phyloP scores from a whole-genome alignment of 2,888 invertebrate species.

The Choreutis nemorana region DNA sequence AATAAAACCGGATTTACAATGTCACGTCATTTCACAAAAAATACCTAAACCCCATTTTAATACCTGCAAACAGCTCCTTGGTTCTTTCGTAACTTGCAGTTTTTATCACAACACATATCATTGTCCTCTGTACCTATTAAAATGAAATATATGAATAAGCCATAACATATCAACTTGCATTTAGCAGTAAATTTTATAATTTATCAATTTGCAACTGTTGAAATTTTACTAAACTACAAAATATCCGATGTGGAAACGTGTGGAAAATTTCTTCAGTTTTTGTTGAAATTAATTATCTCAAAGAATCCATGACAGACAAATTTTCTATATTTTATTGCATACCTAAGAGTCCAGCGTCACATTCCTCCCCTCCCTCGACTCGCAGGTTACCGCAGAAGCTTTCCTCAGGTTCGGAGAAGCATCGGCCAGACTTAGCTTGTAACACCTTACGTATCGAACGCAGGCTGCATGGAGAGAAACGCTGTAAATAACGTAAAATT shows the following conservation, averaged over 20 bases:
- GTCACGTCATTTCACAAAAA: not conserved
- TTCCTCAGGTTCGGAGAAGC: conserved; percentile 93
- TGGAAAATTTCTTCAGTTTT: no score
- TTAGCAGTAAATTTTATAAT: no score
- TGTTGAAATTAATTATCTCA: no score
- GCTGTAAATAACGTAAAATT: conserved; percentile 61
- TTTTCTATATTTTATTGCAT: conserved; percentile 5
- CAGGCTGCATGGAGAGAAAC: conserved; percentile 94
- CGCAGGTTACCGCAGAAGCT: conserved; percentile 96
- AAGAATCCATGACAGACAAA: no score
- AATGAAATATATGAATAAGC: no score
- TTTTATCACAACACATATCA: conserved; percentile 92
- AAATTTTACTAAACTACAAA: no score
- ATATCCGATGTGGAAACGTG: no score
- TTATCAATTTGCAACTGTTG: no score
- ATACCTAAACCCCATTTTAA: not conserved
- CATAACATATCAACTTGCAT: no score
- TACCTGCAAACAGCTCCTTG: conserved; percentile 91
- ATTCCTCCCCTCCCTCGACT: conserved; percentile 96
- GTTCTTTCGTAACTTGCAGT: conserved; percentile 83
- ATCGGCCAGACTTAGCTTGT: conserved; percentile 89
- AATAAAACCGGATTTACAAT: not conserved
- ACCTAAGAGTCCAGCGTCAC: conserved; percentile 93
- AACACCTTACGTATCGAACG: conserved; percentile 93
- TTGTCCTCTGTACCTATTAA: conserved; percentile 88